A percentile compares a stretch with the other conserved stretches of the same genome.
phyloP scores from a whole-genome alignment of 1,140 invertebrate genomes.

The Nixonia krombeini region DNA sequence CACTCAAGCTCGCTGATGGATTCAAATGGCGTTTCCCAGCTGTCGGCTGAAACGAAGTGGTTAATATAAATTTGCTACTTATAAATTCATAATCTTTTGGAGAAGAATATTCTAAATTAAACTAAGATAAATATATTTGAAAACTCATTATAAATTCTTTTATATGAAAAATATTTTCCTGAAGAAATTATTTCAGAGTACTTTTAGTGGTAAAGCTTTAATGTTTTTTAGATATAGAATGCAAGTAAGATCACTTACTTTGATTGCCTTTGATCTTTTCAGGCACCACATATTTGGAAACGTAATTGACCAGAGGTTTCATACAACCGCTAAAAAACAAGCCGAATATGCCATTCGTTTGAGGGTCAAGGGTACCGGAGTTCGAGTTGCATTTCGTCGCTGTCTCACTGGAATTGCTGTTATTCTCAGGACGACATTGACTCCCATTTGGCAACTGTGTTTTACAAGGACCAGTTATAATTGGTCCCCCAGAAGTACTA shows the following conservation, averaged over 20 bases:
- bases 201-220: too few relatives aligned
- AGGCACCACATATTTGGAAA: slow-evolving; percentile 82
- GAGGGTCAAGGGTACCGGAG: slow-evolving; percentile 67
- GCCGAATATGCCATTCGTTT: slow-evolving; percentile 81
- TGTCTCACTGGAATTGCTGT: slow-evolving; percentile 56
- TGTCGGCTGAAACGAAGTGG: slow-evolving; percentile 73
- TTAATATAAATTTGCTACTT: too few relatives aligned
- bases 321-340: slow-evolving; percentile 86
- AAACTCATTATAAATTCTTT: too few relatives aligned
- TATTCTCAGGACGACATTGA: slow-evolving; percentile 59
- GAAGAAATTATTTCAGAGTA: too few relatives aligned
- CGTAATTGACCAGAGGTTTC: slow-evolving; percentile 84
- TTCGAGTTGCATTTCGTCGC: slow-evolving; percentile 59
- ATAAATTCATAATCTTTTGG: too few relatives aligned
- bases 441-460: slow-evolving; percentile 64
- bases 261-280: slow-evolving; percentile 77
- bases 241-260: slow-evolving; percentile 64
- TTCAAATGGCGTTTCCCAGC: slow-evolving; percentile 97
- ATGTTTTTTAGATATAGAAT: too few relatives aligned
- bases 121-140: too few relatives aligned
- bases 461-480: slow-evolving; percentile 57
- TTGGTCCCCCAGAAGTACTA: slow-evolving; percentile 60
- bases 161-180: too few relatives aligned
- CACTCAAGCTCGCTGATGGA: slow-evolving; percentile 91
- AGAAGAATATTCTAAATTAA: too few relatives aligned